Evolutionary conservation across 2,113 vertebrate species (phyloP), one percentile per base, ranked within the genome.

Genomic region (Struthio camelus): DNA sequence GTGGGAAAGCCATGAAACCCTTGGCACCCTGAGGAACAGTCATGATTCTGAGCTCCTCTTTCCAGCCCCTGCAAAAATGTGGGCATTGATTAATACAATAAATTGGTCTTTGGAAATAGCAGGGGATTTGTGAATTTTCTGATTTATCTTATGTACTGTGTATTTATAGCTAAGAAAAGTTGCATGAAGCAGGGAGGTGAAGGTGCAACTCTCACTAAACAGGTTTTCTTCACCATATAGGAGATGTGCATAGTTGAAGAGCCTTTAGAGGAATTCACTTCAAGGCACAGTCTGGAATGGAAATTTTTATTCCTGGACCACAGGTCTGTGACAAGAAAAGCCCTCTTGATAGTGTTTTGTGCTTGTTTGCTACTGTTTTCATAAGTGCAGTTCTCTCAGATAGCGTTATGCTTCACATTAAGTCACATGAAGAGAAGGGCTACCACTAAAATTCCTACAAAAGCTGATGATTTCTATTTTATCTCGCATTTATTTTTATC

Each of bases 281-380:
- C 98, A 94, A 98, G 98, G 96, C 98, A 98, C 91, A 98, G 98
- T 95, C 97, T 98, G 95, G 98, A 98, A 95, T 98, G 98, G 98
- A 98, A 98, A 97, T 98, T 98, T 98, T 98, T 98, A 91, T 98
- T 98, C 97, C 97, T 98, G 91, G 98, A 98, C 97, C 98, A 98
- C 97, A 98, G 98, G 98, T 98, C 94, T 88, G 98, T 98, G 89
- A 93, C 94, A 95, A 95, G 89, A 90, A 96, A 93, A 95, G 76
- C 24, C 18, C 27, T 82, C 87, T 84, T 94, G 77, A 25, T 72
- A 88, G 51, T 80, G 64, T 80, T 94, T 18, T 28, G 38, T 92
- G 53, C 56, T 89, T 95, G 44, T 84, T 89, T 93, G 83, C 66
- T 54, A 34, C 42, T 89, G 30, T 89, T 92, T 90, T 66, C 8